Evolutionary conservation across 2,113 vertebrate species (phyloP).

Genomic region (Prunella himalayana): DNA sequence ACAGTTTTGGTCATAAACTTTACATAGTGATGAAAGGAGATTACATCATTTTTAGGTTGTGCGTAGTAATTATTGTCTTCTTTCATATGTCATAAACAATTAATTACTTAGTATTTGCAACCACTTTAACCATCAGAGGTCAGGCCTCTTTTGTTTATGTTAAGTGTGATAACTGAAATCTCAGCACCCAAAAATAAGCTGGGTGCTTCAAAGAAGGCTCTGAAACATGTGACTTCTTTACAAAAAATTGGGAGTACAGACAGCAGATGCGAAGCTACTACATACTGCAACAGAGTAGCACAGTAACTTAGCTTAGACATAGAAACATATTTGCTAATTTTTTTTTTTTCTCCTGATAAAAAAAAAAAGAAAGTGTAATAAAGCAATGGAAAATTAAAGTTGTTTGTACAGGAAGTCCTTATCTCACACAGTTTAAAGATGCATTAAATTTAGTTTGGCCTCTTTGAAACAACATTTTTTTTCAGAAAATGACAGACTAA

Average conservation of each 20-base stretch:
- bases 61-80: not conserved
- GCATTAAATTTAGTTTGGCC: not conserved
- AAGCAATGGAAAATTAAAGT: not conserved
- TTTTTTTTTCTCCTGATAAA: not conserved
- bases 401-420: not conserved
- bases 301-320: not conserved
- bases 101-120: not conserved
- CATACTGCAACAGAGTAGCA: not conserved
- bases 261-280: not conserved
- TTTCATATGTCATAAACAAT: not conserved
- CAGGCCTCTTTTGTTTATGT: not conserved
- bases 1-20: not conserved
- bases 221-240: not conserved
- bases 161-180: not conserved
- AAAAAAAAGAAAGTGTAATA: not conserved
- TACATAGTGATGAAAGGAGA: not conserved
- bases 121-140: not conserved
- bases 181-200: not conserved
- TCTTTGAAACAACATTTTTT: not conserved
- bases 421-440: not conserved
- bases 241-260: not conserved
- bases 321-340: not conserved
- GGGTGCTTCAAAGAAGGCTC: not conserved
- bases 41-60: not conserved
- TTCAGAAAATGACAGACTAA: not conserved